A percentile compares a stretch with the other conserved stretches of the same genome.
Evolutionary conservation across 2,888 invertebrate species (phyloP).

Genomic region (Scotopteryx bipunctaria): DNA sequence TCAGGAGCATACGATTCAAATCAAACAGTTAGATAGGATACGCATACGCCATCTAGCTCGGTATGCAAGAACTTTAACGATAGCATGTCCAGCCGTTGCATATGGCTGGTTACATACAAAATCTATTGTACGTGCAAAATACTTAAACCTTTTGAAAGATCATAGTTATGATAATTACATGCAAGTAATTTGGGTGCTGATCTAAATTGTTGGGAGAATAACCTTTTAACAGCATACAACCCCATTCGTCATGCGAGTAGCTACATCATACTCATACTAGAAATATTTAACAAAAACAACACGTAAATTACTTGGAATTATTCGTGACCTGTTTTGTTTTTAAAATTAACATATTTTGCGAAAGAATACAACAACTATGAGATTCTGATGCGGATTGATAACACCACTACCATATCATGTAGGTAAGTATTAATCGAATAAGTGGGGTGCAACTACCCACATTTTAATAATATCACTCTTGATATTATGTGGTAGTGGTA

Average conservation of each 20-base stretch:
- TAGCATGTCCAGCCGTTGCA: background rate
- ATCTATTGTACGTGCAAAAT: background rate
- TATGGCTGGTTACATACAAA: background rate
- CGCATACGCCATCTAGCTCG: background rate
- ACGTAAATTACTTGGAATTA: background rate
- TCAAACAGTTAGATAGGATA: background rate
- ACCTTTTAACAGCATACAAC: too few species aligned
- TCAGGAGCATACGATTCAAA: too few species aligned
- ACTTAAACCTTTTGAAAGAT: background rate
- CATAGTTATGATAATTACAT: background rate
- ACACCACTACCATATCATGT: background rate
- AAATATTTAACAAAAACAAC: too few species aligned
- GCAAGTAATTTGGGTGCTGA: background rate
- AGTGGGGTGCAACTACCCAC: too few species aligned
- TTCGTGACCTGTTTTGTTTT: background rate
- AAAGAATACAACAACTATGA: background rate
- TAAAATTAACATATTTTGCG: background rate
- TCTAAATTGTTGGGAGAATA: background rate
- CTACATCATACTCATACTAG: too few species aligned
- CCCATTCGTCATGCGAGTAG: too few species aligned
- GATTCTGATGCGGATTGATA: background rate
- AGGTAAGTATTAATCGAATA: too few species aligned
- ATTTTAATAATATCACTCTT: background rate
- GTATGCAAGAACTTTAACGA: background rate
- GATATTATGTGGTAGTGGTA: background rate